These are phyloP conservation scores for Lipophrys pholis DNA, from an alignment of 2,113 vertebrate species.

Conservation along the genomic window DNA sequence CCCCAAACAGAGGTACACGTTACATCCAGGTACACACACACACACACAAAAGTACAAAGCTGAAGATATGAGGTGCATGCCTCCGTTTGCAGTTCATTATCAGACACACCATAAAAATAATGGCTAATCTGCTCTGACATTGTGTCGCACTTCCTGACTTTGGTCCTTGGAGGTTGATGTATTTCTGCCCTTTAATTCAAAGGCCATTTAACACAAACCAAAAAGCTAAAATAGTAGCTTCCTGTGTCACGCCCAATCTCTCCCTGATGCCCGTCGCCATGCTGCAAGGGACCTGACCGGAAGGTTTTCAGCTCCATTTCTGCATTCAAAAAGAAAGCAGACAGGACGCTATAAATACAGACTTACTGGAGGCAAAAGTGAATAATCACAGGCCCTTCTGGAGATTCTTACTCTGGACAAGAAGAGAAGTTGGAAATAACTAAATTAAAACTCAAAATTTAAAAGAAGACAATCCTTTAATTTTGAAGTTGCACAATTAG, in stretches of 20 bases:
- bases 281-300: constrained; percentile 1
- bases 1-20: constrained; percentile 17
- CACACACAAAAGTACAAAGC: neutral
- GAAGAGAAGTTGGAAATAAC: too few species aligned
- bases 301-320: constrained; percentile 24
- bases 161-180: constrained; percentile 18
- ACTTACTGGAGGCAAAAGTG: constrained; percentile 4
- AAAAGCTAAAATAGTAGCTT: constrained; percentile 50
- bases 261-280: constrained; percentile 38
- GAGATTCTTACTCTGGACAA: neutral
- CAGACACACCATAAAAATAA: constrained; percentile 7
- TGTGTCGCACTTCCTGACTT: constrained; percentile 44
- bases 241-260: constrained; percentile 47
- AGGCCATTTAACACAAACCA: constrained; percentile 26
- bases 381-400: constrained; percentile 14
- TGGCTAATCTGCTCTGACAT: constrained; percentile 13
- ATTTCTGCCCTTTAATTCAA: constrained; percentile 50
- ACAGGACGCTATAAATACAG: constrained; percentile 29
- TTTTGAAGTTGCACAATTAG: too few species aligned
- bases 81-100: constrained; percentile 5
- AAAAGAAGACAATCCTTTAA: too few species aligned
- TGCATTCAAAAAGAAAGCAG: constrained; percentile 19
- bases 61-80: neutral
- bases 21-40: neutral
- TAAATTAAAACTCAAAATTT: too few species aligned